phyloP scores from a whole-genome alignment of 2,797 vertebrate species.

The Hippoglossus hippoglossus region DNA sequence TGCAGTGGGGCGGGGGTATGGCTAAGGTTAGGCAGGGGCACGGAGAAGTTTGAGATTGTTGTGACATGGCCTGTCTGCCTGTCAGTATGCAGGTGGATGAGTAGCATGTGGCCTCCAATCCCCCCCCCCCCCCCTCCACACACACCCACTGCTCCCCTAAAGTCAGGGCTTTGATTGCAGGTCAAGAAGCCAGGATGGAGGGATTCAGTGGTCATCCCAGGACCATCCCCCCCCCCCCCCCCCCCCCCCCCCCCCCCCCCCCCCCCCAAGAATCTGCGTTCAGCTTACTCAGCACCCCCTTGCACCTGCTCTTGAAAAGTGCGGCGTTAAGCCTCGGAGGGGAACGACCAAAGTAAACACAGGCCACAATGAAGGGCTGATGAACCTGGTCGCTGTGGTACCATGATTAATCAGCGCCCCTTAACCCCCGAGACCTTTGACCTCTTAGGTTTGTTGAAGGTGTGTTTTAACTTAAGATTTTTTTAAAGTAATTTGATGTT shows the following conservation, averaged over 20 bases:
- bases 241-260: neutral
- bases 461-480: slow-evolving; percentile 4
- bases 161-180: slow-evolving; percentile 60
- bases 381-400: slow-evolving; percentile 18
- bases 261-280: slow-evolving; percentile 44
- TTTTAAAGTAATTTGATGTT: neutral
- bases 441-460: slow-evolving; percentile 18
- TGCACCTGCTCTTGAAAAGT: slow-evolving; percentile 71
- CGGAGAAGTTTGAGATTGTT: slow-evolving; percentile 77
- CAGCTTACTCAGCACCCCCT: slow-evolving; percentile 65
- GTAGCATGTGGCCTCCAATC: slow-evolving; percentile 61
- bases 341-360: slow-evolving; percentile 54
- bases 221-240: neutral
- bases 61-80: slow-evolving; percentile 74
- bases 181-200: slow-evolving; percentile 56
- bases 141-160: slow-evolving; percentile 25
- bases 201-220: slow-evolving; percentile 57
- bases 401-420: slow-evolving; percentile 47
- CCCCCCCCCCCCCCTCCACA: slow-evolving; percentile 9
- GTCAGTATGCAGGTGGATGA: slow-evolving; percentile 80
- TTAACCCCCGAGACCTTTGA: slow-evolving; percentile 38
- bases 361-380: slow-evolving; percentile 31
- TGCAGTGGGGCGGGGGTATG: slow-evolving; percentile 60
- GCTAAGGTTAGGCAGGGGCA: slow-evolving; percentile 70
- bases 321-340: slow-evolving; percentile 32